Evolutionary conservation across 1,140 invertebrate genomes (phyloP), one percentile per base, ranked within the genome.

Genomic region (Saxidomus purpurata): DNA sequence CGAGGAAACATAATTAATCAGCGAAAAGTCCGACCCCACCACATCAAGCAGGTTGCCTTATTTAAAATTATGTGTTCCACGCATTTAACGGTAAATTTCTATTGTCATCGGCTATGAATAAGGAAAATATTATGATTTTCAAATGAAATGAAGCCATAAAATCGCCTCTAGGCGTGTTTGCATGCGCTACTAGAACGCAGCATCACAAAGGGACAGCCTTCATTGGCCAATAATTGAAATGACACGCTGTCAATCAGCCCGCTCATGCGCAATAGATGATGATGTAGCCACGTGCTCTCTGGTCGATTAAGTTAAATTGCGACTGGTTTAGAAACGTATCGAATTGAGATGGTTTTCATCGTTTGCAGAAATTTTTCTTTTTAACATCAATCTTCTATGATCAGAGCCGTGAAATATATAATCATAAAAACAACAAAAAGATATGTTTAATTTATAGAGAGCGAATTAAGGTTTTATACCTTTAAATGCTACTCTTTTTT

Each of bases 51-150:
- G 76, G 28, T 79, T 38, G 36, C 52, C 19, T 88, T 88, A 88
- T 88, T 88, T 88, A 88, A 87, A 88, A 88, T 88, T 36, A 87
- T 87, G 59, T 28, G 59, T 88, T 80, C 77, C 77, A 49, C 43
- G 40, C 86, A 79, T 81, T 81, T 81, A 88, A 88, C 86, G 76
- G 86, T 88, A 88, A 69, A 81, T 71, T 67, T 52, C 77, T 79
- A 88, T 88, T 88, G 86, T 81, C 49, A 69, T 47, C 28, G 25
- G 19, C 63, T 40, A 79, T 67, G 76, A 79, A 22, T 77, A 81
- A 43, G 28, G 86, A 81, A 88, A 88, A 88, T 81, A 88, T 88
- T 88, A 81, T 81, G 36, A 67, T 67, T 88, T 52, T 81, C 77
- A 67, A 80, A 28, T 52, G 59, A 81, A 88, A 88, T 81, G 86